phyloP scores from a whole-genome alignment of 1,140 invertebrate species.

The Eubasilissa regina region DNA sequence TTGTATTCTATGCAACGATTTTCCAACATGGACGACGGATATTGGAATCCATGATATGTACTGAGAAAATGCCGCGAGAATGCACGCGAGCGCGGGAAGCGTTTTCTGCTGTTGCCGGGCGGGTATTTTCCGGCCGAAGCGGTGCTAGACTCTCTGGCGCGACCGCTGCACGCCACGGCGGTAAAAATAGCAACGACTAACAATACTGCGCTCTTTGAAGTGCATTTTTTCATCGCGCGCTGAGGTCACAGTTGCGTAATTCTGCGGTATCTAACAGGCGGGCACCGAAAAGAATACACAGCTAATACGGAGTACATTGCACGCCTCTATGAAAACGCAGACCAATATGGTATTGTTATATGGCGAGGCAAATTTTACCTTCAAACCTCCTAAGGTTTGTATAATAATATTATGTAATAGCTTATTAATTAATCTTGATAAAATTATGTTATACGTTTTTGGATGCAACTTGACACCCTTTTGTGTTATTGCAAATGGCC shows the following conservation, averaged over 20 bases:
- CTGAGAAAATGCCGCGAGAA: conserved; percentile 10
- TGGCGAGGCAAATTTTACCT: too few relatives aligned
- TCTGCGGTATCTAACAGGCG: background rate
- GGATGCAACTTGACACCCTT: conserved; percentile 24
- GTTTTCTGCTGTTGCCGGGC: conserved; percentile 11
- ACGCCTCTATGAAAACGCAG: background rate
- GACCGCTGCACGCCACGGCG: background rate
- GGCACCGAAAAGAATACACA: background rate
- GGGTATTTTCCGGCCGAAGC: conserved; percentile 15
- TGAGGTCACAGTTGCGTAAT: conserved; percentile 34
- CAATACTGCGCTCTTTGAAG: conserved; percentile 5
- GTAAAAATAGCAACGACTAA: background rate
- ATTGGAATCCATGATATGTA: too few relatives aligned
- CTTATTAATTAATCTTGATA: too few relatives aligned
- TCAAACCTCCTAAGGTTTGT: too few relatives aligned
- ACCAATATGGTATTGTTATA: too few relatives aligned
- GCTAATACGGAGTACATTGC: background rate
- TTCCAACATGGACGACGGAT: too few relatives aligned
- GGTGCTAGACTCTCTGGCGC: conserved; percentile 24
- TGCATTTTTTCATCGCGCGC: conserved; percentile 23
- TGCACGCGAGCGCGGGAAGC: conserved; percentile 37
- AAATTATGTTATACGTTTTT: background rate
- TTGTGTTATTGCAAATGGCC: background rate
- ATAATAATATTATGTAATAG: too few relatives aligned
- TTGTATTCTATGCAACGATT: too few relatives aligned